Base-by-base conservation (phyloP, 2,113 vertebrate species). In the Cottus gobio region DNA sequence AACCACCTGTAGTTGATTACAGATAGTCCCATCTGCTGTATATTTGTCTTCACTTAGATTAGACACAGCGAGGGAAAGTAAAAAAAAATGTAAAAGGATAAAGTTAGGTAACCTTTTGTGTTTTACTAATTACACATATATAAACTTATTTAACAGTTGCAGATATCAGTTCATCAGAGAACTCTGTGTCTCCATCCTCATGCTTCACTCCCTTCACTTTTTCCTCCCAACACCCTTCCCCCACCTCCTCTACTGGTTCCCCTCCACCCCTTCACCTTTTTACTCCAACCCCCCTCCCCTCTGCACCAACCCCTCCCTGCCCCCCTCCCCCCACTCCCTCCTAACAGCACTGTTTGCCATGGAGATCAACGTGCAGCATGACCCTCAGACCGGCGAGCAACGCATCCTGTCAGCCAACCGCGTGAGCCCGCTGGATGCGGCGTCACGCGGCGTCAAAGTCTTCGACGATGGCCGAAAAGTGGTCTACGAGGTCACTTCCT, bases 321-420 rank as follows among this genome's bases (percentile, higher is more conserved):
- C 36, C 56, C 69, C 62, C 61, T 58, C 56, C 77, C 24, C 52
- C 61, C 77, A 52, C n/a, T 94, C 92, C 94, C 95, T 75, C 95
- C 93, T 90, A 93, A 92, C 96, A 99, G 97, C 97, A 91, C 95
- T 98, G 95, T 98, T 97, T 94, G 97, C 97, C 96, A 99, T 99
- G 98, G 97, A 99, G 97, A 97, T 98, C 96, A 99, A 96, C 94
- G 96, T 99, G 90, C 96, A 99, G 95, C 98, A 97, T 90, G 97
- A 99, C 96, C 96, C 94, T 87, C 96, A 96, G 91, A 99, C 96
- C 42, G 97, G 98, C 67, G 96, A 97, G 94, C 97, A 96, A 93
- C 97, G 95, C 92, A 94, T 97, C 95, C 96, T 99, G 94, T 99
- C 97, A 54, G 89, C 98, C 88, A 95, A 96, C 85, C 93, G 96